A percentile compares a stretch with the other conserved stretches of the same genome.
phyloP scores from a whole-genome alignment of 2,797 vertebrate species.

The Nyctibius grandis region DNA sequence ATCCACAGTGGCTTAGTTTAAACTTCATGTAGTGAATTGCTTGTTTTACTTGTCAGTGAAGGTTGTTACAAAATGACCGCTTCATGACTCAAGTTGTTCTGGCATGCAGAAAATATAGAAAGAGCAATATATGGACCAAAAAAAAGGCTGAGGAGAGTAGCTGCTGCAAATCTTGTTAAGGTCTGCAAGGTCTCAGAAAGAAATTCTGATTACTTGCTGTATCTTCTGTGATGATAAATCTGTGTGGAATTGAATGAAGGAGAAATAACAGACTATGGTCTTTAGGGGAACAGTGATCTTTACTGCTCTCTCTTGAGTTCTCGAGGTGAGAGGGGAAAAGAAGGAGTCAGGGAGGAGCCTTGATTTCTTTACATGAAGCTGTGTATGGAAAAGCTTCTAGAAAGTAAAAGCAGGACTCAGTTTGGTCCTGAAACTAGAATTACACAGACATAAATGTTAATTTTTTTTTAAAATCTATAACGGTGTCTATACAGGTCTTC shows the following conservation, averaged over 20 bases:
- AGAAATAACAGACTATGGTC: background rate
- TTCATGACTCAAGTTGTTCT: background rate
- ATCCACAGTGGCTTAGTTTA: background rate
- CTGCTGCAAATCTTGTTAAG: background rate
- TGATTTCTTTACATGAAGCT: background rate
- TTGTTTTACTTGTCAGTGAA: background rate
- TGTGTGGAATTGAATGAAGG: background rate
- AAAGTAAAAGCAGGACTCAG: background rate
- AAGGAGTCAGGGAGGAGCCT: background rate
- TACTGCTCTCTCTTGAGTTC: background rate
- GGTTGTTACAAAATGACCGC: background rate
- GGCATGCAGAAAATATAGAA: background rate
- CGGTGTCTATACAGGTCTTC: background rate
- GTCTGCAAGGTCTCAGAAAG: background rate
- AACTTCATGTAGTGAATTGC: background rate
- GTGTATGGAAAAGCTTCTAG: background rate
- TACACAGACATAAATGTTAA: background rate
- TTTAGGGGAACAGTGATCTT: background rate
- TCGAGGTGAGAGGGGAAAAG: background rate
- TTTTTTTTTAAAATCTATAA: accelerated
- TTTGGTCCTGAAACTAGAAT: background rate
- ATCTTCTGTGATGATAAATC: background rate
- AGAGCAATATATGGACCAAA: background rate
- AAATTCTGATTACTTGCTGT: background rate
- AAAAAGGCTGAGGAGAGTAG: background rate